Percentiles rank a stretch among this genome's conserved stretches.
Conservation (phyloP, 2,888 invertebrate species). For the Anagyrus pseudococci region DNA sequence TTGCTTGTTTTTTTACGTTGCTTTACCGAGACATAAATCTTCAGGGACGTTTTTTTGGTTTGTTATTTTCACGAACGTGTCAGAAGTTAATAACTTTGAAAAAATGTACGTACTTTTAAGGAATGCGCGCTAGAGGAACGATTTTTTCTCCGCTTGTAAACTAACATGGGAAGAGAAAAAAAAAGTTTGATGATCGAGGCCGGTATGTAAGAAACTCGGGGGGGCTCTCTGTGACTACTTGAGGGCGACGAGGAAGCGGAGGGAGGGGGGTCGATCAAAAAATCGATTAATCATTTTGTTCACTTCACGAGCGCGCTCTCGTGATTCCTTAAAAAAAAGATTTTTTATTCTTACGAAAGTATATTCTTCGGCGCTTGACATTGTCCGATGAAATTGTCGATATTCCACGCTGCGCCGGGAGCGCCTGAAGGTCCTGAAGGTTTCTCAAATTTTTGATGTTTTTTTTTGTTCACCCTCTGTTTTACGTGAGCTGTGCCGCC, state of each 20-base stretch:
- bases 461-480: slow-evolving; percentile 27
- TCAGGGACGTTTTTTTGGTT: slow-evolving; percentile 3
- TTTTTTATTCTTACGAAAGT: slow-evolving; percentile 9
- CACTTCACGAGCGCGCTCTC: slow-evolving; percentile 37
- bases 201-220: no score
- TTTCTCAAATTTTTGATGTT: slow-evolving; percentile 37
- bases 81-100: slow-evolving; percentile 26
- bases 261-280: slow-evolving; percentile 42
- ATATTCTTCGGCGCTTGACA: slow-evolving; percentile 5
- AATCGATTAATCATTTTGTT: slow-evolving; percentile 57
- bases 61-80: slow-evolving; percentile 19
- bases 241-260: slow-evolving; percentile 32
- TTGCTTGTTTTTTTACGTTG: background rate
- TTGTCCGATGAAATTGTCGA: slow-evolving; percentile 17
- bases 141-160: slow-evolving; percentile 11
- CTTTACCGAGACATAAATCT: slow-evolving; percentile 17
- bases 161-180: slow-evolving; percentile 27
- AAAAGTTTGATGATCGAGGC: slow-evolving; percentile 29
- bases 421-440: slow-evolving; percentile 37
- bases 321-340: slow-evolving; percentile 35
- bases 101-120: slow-evolving; percentile 22
- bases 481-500: slow-evolving; percentile 39
- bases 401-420: slow-evolving; percentile 36
- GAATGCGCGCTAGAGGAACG: slow-evolving; percentile 17
- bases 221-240: no score